Base-by-base conservation (phyloP, 2,113 vertebrate species). In the Ceyx melanurus region DNA sequence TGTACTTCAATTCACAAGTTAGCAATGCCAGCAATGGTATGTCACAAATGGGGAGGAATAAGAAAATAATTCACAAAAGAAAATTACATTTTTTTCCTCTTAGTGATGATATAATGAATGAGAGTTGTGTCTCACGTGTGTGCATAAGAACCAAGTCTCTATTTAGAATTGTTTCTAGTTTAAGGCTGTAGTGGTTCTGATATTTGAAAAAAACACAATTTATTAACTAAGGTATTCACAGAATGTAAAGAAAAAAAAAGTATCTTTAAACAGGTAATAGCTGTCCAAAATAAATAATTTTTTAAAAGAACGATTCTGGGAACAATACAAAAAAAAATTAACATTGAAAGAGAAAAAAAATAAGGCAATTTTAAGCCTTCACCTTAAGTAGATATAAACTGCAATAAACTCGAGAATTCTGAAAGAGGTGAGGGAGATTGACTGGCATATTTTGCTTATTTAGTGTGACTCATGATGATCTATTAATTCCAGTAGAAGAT, bases 121-220 rank as follows among this genome's bases (percentile, higher is more conserved):
- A 35, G 11, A 2, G 23, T 48, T 60, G 10, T 23, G 15, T 66
- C 19, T 88, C 26, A 54, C 37, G 67, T 0, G 0, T 65, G 45
- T 76, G 23, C 82, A 65, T 45, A 45, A 82, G 23, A 80, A 79
- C 5, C 1, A 28, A 71, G 8, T 23, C 9, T 56, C 31, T 77
- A 17, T 18, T 72, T 73, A 53, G 10, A 86, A 56, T 8, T 58
- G 10, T 31, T 77, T 66, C 22, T 31, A 40, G 28, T 77, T 77
- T 25, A 50, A 83, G 20, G 12, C 15, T 64, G 13, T 33, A 60
- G 43, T 57, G 11, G 20, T 80, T 67, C 22, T 80, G 43, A 13
- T 13, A 60, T 18, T 17, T 9, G 14, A 84, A n/a, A 37, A 37
- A 37, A 37, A 10, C 40, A 67, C 5, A 48, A 53, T 21, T 71